A percentile compares a stretch with the other conserved stretches of the same genome.
Evolutionary conservation across 1,140 invertebrate genomes (phyloP).

Genomic region (Kradibia gibbosae): DNA sequence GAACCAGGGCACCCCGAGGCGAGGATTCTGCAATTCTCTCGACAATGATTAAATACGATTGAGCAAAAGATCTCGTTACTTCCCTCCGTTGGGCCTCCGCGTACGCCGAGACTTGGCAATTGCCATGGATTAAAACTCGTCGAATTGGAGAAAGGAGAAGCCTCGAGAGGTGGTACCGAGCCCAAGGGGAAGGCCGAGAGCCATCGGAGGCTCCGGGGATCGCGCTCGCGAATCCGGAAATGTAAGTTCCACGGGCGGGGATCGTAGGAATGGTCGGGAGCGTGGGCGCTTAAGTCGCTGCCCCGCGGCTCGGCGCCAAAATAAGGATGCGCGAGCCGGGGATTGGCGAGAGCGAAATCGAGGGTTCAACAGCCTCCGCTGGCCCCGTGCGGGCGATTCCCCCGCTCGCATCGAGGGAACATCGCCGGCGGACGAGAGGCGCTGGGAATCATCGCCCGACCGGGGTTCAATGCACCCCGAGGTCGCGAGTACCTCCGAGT

Average conservation of each 20-base stretch:
- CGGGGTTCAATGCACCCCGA: conserved; percentile 14
- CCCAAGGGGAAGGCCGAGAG: not conserved
- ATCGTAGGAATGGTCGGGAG: not conserved
- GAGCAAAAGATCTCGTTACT: no score
- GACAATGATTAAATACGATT: no score
- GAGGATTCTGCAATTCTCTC: not conserved
- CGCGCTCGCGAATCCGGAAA: not conserved
- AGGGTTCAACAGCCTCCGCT: not conserved
- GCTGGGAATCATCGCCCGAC: not conserved
- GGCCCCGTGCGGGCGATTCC: not conserved
- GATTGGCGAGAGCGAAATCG: not conserved
- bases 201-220: not conserved
- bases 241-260: not conserved
- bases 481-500: not conserved
- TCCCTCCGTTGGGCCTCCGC: no score
- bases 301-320: not conserved
- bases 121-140: no score
- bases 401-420: not conserved
- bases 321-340: not conserved
- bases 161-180: not conserved
- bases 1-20: not conserved
- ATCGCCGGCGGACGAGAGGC: no score
- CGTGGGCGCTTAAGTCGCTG: not conserved
- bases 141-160: not conserved
- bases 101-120: no score